A percentile compares a stretch with the other conserved stretches of the same genome.
These are phyloP conservation scores for Quiscalus mexicanus DNA, from an alignment of 2,113 vertebrate species.

Conservation along the genomic window DNA sequence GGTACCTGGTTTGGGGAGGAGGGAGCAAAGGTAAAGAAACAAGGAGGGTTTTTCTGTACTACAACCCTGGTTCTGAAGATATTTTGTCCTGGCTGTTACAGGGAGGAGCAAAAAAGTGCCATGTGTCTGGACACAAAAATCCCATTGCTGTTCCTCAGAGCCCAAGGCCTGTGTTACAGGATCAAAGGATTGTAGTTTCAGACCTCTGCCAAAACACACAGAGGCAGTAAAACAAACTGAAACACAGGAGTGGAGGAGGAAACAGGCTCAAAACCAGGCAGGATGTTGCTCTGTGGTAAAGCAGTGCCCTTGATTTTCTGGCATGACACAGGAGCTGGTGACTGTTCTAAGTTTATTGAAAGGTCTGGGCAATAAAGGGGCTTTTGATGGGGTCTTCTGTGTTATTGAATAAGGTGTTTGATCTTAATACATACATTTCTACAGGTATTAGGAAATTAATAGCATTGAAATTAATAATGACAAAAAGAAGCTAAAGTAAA, in stretches of 20 bases:
- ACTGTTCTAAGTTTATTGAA: neutral
- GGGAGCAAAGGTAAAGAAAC: neutral
- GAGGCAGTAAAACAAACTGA: slow-evolving; percentile 24
- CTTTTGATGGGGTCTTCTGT: neutral
- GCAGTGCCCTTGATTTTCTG: neutral
- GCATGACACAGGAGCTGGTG: neutral
- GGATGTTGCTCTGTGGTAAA: slow-evolving; percentile 28
- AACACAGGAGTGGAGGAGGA: neutral
- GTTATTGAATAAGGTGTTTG: neutral
- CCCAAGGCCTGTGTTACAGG: neutral
- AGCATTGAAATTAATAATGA: neutral
- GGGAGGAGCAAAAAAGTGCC: neutral
- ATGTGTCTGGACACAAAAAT: neutral
- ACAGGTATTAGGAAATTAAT: neutral
- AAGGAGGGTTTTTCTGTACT: neutral
- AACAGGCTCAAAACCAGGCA: slow-evolving; percentile 4
- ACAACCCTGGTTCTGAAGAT: neutral
- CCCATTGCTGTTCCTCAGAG: neutral
- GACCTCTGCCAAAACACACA: slow-evolving; percentile 37
- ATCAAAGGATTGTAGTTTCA: slow-evolving; percentile 22
- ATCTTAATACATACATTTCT: neutral
- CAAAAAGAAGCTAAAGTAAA: neutral
- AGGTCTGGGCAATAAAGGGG: neutral
- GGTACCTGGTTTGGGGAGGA: neutral
- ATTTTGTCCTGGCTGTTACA: neutral